phyloP scores from a whole-genome alignment of 2,888 invertebrate species.

The Caradrina clavipalpis region DNA sequence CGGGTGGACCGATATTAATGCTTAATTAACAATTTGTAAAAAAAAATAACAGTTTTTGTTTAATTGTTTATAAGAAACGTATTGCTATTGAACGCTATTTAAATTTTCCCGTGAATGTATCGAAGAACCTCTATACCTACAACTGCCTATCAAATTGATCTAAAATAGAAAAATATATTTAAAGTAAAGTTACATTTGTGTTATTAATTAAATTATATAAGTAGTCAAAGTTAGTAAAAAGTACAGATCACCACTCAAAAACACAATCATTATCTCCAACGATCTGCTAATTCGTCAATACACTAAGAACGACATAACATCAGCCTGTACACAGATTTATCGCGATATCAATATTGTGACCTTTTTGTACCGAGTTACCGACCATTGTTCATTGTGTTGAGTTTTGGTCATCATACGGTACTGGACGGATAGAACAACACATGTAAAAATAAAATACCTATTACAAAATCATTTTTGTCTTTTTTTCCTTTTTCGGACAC shows the following conservation, averaged over 20 bases:
- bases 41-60: background rate
- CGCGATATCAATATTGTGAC: constrained; percentile 87
- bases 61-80: no score
- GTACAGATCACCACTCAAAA: background rate
- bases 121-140: no score
- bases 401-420: constrained; percentile 85
- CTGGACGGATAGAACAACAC: constrained; percentile 64
- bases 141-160: no score
- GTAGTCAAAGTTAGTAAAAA: background rate
- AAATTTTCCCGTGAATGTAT: no score
- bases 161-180: no score
- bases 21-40: no score
- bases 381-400: constrained; percentile 88
- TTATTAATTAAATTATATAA: no score
- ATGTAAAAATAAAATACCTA: constrained; percentile 16
- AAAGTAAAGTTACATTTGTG: no score
- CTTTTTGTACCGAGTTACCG: constrained; percentile 80
- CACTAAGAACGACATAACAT: constrained; percentile 8
- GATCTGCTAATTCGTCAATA: background rate
- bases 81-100: no score
- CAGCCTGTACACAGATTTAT: constrained; percentile 78
- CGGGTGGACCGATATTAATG: no score
- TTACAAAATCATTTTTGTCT: background rate
- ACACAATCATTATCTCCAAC: background rate
- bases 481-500: background rate